These are phyloP conservation scores for Drosophila diplacantha DNA, from an alignment of 2,888 invertebrate genomes.

Conservation along the genomic window DNA sequence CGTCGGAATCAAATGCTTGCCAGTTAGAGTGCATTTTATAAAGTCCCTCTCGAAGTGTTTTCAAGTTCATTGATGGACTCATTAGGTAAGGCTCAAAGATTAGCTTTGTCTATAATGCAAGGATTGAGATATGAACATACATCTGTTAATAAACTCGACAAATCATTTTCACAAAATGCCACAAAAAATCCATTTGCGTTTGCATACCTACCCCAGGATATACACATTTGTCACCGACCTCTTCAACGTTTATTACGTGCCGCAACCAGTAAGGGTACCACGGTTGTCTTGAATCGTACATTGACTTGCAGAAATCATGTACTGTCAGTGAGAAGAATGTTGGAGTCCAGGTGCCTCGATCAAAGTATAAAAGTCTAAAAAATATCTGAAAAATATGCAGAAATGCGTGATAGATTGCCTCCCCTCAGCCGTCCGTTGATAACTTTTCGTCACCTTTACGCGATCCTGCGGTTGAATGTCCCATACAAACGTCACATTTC, in stretches of 20 bases:
- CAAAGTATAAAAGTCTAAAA: neutral
- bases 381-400: neutral
- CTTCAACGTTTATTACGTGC: conserved; percentile 10
- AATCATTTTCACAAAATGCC: neutral
- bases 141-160: neutral
- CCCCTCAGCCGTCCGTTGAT: too few species aligned
- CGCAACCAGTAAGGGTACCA: conserved; percentile 4
- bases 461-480: conserved; percentile 15
- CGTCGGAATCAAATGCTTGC: neutral
- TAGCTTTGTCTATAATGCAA: conserved; percentile 8
- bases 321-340: neutral
- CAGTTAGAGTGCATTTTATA: neutral
- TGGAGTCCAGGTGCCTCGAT: conserved; percentile 13
- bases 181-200: neutral
- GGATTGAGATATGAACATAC: neutral
- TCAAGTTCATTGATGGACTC: neutral
- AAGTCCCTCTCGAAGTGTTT: neutral
- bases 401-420: neutral
- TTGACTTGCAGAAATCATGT: conserved; percentile 11
- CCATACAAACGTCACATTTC: neutral
- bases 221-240: conserved; percentile 7
- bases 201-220: conserved; percentile 22
- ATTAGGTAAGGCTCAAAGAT: neutral
- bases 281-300: conserved; percentile 25
- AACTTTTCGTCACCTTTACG: neutral